Conservation (phyloP, 1,140 invertebrate species). For the Drosophila micromelanica region DNA sequence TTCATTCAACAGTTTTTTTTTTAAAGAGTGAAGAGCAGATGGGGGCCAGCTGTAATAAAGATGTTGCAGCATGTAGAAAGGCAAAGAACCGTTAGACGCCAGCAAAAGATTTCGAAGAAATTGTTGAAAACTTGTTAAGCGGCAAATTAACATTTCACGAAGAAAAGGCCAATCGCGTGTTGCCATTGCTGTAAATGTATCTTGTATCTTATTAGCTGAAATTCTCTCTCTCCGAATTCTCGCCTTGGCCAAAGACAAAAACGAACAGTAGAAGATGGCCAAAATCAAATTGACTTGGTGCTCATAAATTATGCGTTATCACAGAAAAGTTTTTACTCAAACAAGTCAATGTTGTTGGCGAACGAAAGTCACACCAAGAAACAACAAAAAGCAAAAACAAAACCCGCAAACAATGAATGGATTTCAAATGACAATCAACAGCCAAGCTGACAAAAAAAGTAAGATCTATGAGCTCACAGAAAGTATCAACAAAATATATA, state of each 20-base stretch:
- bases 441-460: not conserved
- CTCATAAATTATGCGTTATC: constrained; percentile 67
- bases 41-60: not conserved
- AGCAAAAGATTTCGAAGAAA: constrained; percentile 34
- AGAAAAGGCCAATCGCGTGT: constrained; percentile 49
- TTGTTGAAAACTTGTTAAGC: constrained; percentile 43
- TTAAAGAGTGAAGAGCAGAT: not conserved
- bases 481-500: not conserved
- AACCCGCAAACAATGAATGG: constrained; percentile 56
- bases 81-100: constrained; percentile 74
- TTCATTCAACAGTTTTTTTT: constrained; percentile 9
- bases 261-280: not conserved
- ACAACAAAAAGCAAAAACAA: constrained; percentile 5
- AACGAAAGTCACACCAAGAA: constrained; percentile 3
- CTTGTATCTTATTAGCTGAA: constrained; percentile 11
- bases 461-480: constrained; percentile 1
- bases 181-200: constrained; percentile 27
- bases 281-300: constrained; percentile 60
- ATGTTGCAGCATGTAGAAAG: constrained; percentile 56
- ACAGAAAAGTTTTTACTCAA: not conserved
- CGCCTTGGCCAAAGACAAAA: not conserved
- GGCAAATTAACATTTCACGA: constrained; percentile 69
- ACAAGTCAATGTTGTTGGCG: constrained; percentile 15
- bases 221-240: constrained; percentile 15
- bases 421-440: constrained; percentile 33